Percentiles rank a stretch among this genome's conserved stretches.
Conservation (phyloP, 1,140 invertebrate genomes). For the Lepeophtheirus salmonis region DNA sequence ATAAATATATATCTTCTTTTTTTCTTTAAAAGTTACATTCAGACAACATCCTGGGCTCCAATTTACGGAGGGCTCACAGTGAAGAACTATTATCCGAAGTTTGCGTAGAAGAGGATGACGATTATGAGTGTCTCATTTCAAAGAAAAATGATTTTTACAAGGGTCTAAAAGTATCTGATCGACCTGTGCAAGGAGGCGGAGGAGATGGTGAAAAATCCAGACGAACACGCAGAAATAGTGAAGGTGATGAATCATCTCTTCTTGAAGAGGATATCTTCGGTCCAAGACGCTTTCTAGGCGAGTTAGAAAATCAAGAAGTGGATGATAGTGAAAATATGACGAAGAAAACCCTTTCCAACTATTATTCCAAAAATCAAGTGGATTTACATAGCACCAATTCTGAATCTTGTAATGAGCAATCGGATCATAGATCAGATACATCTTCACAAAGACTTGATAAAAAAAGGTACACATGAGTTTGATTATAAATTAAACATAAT, state of each 20-base stretch:
- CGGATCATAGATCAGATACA: neutral
- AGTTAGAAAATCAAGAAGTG: neutral
- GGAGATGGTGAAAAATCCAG: neutral
- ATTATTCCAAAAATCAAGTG: neutral
- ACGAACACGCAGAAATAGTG: constrained; percentile 7
- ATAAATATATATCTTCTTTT: too few species aligned
- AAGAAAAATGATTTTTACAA: constrained; percentile 6
- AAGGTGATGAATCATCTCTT: constrained; percentile 3
- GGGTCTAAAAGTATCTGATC: constrained; percentile 11
- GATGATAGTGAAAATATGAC: neutral
- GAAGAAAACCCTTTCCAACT: neutral
- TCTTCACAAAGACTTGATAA: neutral
- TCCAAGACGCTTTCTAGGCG: neutral
- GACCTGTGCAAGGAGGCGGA: neutral
- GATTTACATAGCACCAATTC: constrained; percentile 1
- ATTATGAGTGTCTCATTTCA: neutral
- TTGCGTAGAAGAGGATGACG: neutral
- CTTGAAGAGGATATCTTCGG: neutral
- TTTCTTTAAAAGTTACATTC: neutral
- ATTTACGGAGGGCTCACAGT: constrained; percentile 9
- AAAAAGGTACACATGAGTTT: neutral
- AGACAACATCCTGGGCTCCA: neutral
- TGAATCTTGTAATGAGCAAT: neutral
- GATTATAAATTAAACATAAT: too few species aligned
- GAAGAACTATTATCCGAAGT: constrained; percentile 15